Percentiles rank a stretch among this genome's conserved stretches.
Evolutionary conservation across 2,888 invertebrate species (phyloP).

Genomic region (Spodoptera littoralis): DNA sequence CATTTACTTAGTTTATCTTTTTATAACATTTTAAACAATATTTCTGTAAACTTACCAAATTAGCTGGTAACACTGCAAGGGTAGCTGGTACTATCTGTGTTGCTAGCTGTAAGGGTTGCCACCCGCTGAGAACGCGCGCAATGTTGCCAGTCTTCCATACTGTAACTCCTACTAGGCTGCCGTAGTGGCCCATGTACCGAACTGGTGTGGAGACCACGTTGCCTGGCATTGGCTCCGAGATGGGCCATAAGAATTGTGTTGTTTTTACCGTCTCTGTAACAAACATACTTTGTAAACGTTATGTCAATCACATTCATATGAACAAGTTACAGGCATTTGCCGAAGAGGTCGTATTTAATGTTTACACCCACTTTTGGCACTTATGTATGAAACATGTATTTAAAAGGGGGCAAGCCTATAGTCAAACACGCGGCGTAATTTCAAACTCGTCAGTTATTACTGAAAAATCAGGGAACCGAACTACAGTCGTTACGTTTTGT

Average conservation of each 20-base stretch:
- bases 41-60: conserved; percentile 73
- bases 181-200: conserved; percentile 92
- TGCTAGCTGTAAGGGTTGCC: conserved; percentile 94
- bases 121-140: conserved; percentile 91
- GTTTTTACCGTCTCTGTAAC: conserved; percentile 91
- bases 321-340: too few species aligned
- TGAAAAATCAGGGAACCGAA: too few species aligned
- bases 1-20: not conserved
- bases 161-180: conserved; percentile 92
- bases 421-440: too few species aligned
- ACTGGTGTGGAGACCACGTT: conserved; percentile 89
- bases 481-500: too few species aligned
- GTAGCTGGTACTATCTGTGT: conserved; percentile 97
- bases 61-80: conserved; percentile 92
- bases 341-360: too few species aligned
- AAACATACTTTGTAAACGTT: conserved; percentile 10
- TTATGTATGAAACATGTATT: too few species aligned
- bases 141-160: conserved; percentile 89
- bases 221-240: conserved; percentile 90
- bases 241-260: conserved; percentile 91
- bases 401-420: too few species aligned
- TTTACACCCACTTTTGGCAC: too few species aligned
- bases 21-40: not conserved
- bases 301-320: not conserved
- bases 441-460: too few species aligned